Base-by-base conservation (phyloP, 2,113 vertebrate species). In the Colossoma macropomum region DNA sequence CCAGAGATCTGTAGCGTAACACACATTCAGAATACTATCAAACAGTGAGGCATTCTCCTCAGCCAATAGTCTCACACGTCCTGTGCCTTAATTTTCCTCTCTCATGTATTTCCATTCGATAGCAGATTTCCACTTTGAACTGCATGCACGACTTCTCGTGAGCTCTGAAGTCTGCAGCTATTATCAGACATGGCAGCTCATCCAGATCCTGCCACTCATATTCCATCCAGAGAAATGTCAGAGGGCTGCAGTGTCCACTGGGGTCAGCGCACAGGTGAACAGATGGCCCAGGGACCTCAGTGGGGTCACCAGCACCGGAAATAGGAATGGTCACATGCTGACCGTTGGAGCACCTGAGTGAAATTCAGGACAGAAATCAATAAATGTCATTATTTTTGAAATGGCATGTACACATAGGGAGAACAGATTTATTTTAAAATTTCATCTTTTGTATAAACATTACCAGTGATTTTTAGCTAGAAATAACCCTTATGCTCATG, bases 151-250 rank as follows among this genome's bases (percentile, higher is more conserved):
- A 68, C 72, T 66, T 72, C 77, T 81, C 80, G 52, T 84, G 73
- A 66, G 27, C 72, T 56, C 41, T 68, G 50, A 59, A 54, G 75
- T 80, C 72, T 77, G 73, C 65, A 32, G 79, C 52, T 81, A 80
- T 81, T 81, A 84, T 81, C 79, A 79, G 79, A 80, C 79, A 81
- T 59, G 79, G 48, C 78, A 81, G 81, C 60, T 81, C 80, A 74
- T 75, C 66, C 60, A 83, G 82, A 78, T 52, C 60, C 25, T 84
- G 85, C 41, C 82, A 86, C 81, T 84, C 83, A 81, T 81, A 81
- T 84, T 84, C 66, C 74, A 77, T 77, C 75, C 85, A 73, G 79
- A 76, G 77, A 87, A 87, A 87, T 87, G 85, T 87, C 85, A 87
- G 68, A 72, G 77, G 78, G 78, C 65, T 30, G 65, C 32, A 66